Evolutionary conservation across 2,888 invertebrate genomes (phyloP), one percentile per base, ranked within the genome.

Genomic region (Saturnia japonica): DNA sequence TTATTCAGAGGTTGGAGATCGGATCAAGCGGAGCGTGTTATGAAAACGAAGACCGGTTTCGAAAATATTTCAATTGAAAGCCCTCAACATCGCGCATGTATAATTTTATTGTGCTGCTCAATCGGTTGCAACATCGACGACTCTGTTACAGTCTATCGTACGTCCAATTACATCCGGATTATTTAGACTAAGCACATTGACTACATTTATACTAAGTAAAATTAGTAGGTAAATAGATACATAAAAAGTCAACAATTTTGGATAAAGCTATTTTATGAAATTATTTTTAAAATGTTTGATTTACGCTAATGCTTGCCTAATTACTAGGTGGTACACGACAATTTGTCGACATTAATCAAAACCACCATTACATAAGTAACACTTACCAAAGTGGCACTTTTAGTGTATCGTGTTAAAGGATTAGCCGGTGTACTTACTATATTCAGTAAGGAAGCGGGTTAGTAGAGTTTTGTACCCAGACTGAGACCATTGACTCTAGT

Each of bases 31-130:
- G 79, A 81, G 78, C 84, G 78, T 91, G 89, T 93, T 91, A 90
- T 91, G 91, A 93, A 93, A 91, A 91, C 88, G 82, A 77, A 80
- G 87, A 92, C 91, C 88, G 90, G 91, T 92, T 92, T 89, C 84
- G 86, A 88, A 91, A 91, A 93, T 93, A 91, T 91, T 93, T 92
- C 90, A 91, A 91, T 92, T 90, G 91, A 89, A 92, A 91, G 89
- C 87, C 86, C 84, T 87, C 84, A 82, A 79, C 82, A 79, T 77
- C 78, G 84, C 82, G 87, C 83, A 87, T 90, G 89, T 90, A 88
- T 89, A 89, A 91, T 91, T 86, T 90, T 90, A 93, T 92, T 91
- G 88, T 91, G 87, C 82, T 80, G 83, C 79, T 76, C 81, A 77
- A 74, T 76, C 76, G 74, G 83, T 90, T 92, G 87, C 90, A 83